Evolutionary conservation across 1,140 invertebrate genomes (phyloP), one percentile per base, ranked within the genome.

Genomic region (Micrasema minimum): DNA sequence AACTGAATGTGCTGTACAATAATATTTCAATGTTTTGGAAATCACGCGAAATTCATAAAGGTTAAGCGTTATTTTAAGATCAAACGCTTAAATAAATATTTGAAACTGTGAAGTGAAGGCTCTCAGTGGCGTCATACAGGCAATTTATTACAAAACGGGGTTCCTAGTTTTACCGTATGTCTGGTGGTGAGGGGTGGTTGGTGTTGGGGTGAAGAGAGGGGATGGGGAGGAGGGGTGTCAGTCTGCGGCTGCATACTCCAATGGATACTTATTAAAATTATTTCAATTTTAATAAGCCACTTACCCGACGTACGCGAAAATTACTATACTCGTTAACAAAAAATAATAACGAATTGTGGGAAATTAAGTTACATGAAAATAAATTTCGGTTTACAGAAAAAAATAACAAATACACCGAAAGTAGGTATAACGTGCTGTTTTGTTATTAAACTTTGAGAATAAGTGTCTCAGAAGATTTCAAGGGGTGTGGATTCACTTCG

Each of bases 261-360:
- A 59, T 59, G 55, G 37, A 18, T 59, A 41, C 55, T 59, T 59
- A 59, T 59, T 59, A 41, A 59, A 59, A 59, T 59, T 59, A 59
- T 59, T 41, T 41, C 37, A 41, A 14, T 20, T 38, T 59, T 59
- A 59, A 59, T 59, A 59, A 59, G 55, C n/a, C 16, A 41, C 55
- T 38, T 59, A 16, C 37, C 16, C 11, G 20, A 16, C 16, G 5
- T 10, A 14, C 2, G 37, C 7, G 26, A n/a, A 22, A 59, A 59
- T 59, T 38, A 41, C 55, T 43, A 22, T 41, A 7, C 12, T 59
- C 50, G 20, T 35, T 0, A n/a, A 26, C n/a, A 22, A 53, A 26
- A 35, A 53, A 53, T 26, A 11, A 48, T 48, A 5, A 31, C 26
- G 26, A 31, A 31, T n/a, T n/a, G n/a, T n/a, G n/a, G n/a, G n/a